phyloP scores from a whole-genome alignment of 1,140 invertebrate genomes.

The Heliconius eleuchia region DNA sequence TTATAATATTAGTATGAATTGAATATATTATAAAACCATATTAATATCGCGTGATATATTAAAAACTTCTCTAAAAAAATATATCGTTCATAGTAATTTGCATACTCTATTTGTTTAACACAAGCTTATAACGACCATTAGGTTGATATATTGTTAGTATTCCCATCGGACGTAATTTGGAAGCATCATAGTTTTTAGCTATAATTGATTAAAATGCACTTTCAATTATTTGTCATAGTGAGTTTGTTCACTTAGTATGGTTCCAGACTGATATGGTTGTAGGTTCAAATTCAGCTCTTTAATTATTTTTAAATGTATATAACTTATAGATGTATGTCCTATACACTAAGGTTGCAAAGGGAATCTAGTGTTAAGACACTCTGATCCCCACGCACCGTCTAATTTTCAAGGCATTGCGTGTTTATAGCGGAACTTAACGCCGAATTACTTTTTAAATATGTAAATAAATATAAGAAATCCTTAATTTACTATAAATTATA shows the following conservation, averaged over 20 bases:
- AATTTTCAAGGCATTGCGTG: neutral
- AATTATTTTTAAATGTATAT: neutral
- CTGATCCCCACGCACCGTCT: neutral
- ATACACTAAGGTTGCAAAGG: neutral
- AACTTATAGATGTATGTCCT: neutral
- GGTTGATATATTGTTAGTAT: constrained; percentile 34
- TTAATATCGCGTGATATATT: no score
- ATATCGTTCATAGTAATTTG: neutral
- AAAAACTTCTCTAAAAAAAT: neutral
- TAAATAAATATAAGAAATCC: no score
- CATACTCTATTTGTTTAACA: constrained; percentile 27
- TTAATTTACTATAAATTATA: no score
- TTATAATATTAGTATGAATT: no score
- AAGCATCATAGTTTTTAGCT: constrained; percentile 35
- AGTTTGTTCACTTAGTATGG: no score
- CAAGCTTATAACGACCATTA: constrained; percentile 23
- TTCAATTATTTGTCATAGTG: constrained; percentile 19
- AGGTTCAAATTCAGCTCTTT: neutral
- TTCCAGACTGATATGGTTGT: no score
- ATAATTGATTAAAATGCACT: constrained; percentile 41
- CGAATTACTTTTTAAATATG: neutral
- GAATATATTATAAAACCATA: no score
- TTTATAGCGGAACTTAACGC: neutral
- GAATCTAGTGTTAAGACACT: neutral
- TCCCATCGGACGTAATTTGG: constrained; percentile 36